phyloP scores from a whole-genome alignment of 2,888 invertebrate genomes.

The Lobophora halterata region DNA sequence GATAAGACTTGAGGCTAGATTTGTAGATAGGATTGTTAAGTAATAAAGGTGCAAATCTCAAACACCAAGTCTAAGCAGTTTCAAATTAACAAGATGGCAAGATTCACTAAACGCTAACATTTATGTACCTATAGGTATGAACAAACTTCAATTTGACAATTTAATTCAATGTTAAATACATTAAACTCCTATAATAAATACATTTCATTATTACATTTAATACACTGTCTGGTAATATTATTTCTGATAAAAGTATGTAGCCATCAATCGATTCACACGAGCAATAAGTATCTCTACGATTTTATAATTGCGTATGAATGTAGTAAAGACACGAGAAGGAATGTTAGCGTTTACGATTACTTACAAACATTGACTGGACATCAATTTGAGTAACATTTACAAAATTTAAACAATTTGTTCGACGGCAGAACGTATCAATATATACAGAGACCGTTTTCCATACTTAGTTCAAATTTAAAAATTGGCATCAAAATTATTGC shows the following conservation, averaged over 20 bases:
- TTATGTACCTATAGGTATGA: too few relatives aligned
- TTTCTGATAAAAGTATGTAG: constrained; percentile 24
- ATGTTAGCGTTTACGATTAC: constrained; percentile 77
- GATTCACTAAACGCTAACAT: constrained; percentile 79
- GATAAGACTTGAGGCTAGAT: constrained; percentile 43
- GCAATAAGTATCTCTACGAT: neutral
- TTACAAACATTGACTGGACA: constrained; percentile 58
- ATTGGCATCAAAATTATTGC: constrained; percentile 78
- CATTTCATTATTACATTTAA: constrained; percentile 8
- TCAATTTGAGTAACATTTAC: constrained; percentile 45
- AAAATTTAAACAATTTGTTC: constrained; percentile 49
- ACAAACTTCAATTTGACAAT: constrained; percentile 28
- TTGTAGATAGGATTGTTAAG: constrained; percentile 15
- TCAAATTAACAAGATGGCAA: constrained; percentile 72
- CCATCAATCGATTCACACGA: constrained; percentile 11
- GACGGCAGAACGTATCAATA: constrained; percentile 60
- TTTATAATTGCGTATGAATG: neutral
- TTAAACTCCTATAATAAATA: constrained; percentile 5
- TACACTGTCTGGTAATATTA: constrained; percentile 7
- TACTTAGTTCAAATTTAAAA: constrained; percentile 54
- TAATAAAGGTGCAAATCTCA: constrained; percentile 12
- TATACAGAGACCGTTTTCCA: constrained; percentile 61
- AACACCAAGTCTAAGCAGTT: constrained; percentile 48
- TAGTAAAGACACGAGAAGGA: constrained; percentile 54
- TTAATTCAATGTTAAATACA: constrained; percentile 2